Evolutionary conservation across 2,888 invertebrate species (phyloP).

Genomic region (Diaperis boleti): DNA sequence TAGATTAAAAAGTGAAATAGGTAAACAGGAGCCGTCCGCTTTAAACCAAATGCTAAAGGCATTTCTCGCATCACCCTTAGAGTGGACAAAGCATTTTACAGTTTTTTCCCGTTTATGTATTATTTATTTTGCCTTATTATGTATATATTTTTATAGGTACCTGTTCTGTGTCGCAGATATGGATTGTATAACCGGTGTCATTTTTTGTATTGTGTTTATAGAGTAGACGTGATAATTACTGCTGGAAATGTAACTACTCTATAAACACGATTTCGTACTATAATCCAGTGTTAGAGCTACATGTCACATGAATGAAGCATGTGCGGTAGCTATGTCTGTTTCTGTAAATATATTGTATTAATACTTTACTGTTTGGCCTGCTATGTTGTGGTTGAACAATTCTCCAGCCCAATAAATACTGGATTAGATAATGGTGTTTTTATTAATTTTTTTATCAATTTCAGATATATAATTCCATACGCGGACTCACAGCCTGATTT

Average conservation of each 20-base stretch:
- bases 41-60: conserved; percentile 33
- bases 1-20: conserved; percentile 44
- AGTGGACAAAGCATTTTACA: conserved; percentile 43
- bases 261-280: conserved; percentile 45
- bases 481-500: too few species aligned
- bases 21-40: conserved; percentile 48
- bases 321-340: conserved; percentile 63
- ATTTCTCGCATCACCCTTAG: conserved; percentile 39
- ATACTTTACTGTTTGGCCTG: conserved; percentile 64
- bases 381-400: conserved; percentile 66
- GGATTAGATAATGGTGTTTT: conserved; percentile 57
- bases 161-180: conserved; percentile 64
- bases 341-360: conserved; percentile 63
- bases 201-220: conserved; percentile 50
- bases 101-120: conserved; percentile 37
- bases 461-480: too few species aligned
- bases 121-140: conserved; percentile 47
- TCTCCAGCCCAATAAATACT: conserved; percentile 66
- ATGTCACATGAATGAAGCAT: conserved; percentile 58
- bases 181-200: conserved; percentile 62
- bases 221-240: conserved; percentile 34
- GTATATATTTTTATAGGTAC: conserved; percentile 65
- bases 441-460: too few species aligned
- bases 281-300: conserved; percentile 63
- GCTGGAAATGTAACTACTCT: conserved; percentile 25